Base-by-base conservation (phyloP, 2,797 vertebrate genomes). In the Peromyscus nudipes region DNA sequence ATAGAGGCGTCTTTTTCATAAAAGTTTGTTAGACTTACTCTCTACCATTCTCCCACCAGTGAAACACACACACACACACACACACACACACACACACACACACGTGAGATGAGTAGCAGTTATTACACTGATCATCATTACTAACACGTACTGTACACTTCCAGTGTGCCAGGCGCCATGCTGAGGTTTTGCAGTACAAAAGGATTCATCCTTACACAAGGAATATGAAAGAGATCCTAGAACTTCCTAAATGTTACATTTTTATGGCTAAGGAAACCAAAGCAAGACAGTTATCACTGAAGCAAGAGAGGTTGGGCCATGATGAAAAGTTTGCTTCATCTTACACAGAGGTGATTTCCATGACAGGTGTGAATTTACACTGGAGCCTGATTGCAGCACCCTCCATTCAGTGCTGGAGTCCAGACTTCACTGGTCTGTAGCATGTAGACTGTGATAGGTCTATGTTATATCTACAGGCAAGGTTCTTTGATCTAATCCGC, bases 1-100 rank as follows among this genome's bases (percentile, higher is more conserved):
- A 93, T 79, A 64, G 96, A 95, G 88, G 93, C 37, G 16, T 86
- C 95, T 97, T 97, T 89, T 91, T 96, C 82, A 64, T 52, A 64
- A 69, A 93, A 89, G 49, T 82, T 71, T 81, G 11, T 86, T 90
- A 75, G 84, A 55, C 79, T 93, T 76, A 43, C 13, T 85, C 77
- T 85, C 83, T 60, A 17, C 91, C 75, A 52, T 94, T 87, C 81
- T 96, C 76, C 76, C 88, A 69, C 81, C 87, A 82, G n/a, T 67
- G 83, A 92, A 75, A 34, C 37, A 40, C 37, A 34, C 49, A 49
- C 90, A 95, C 37, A 40, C 37, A 55, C 55, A 55, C 55, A 55
- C 55, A 55, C 55, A 55, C 55, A 55, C 55, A 55, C 55, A 55
- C 55, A 55, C 55, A 55, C 55, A 55, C 55, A 95, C 43, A 76